Percentiles rank a stretch among this genome's conserved stretches.
Evolutionary conservation across 2,888 invertebrate species (phyloP).

Genomic region (Argynnis bischoffii): DNA sequence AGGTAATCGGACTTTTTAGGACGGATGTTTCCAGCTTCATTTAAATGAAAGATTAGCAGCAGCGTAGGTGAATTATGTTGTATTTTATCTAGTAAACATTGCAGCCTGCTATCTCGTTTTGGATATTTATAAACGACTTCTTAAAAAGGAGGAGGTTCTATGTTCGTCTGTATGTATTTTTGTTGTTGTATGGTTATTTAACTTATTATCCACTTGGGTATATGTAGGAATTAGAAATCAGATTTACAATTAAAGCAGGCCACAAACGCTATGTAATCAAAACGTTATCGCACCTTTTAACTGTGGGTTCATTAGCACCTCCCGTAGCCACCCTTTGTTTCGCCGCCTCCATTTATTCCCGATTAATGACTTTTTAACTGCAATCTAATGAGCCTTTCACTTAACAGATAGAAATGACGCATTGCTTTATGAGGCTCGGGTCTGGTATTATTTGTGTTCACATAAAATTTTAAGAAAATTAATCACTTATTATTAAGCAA

Average conservation of each 20-base stretch:
- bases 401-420: conserved; percentile 30
- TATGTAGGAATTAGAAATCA: neutral
- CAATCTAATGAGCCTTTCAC: conserved; percentile 41
- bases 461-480: conserved; percentile 4
- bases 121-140: no score
- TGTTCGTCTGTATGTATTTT: no score
- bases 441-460: neutral
- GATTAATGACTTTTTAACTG: conserved; percentile 45
- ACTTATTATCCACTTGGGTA: no score
- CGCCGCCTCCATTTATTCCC: conserved; percentile 40
- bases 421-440: conserved; percentile 6
- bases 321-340: conserved; percentile 37
- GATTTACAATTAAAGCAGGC: conserved; percentile 9
- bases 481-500: neutral
- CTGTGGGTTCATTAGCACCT: conserved; percentile 37
- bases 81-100: no score
- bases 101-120: no score
- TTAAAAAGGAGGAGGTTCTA: no score
- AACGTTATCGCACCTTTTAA: conserved; percentile 20
- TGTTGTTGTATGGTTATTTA: no score
- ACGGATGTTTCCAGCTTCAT: no score
- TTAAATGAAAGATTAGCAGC: no score
- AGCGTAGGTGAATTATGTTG: no score
- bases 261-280: conserved; percentile 21
- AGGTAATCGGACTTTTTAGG: no score